Evolutionary conservation across 2,797 vertebrate species (phyloP).

Genomic region (Chelidonichthys spinosus): DNA sequence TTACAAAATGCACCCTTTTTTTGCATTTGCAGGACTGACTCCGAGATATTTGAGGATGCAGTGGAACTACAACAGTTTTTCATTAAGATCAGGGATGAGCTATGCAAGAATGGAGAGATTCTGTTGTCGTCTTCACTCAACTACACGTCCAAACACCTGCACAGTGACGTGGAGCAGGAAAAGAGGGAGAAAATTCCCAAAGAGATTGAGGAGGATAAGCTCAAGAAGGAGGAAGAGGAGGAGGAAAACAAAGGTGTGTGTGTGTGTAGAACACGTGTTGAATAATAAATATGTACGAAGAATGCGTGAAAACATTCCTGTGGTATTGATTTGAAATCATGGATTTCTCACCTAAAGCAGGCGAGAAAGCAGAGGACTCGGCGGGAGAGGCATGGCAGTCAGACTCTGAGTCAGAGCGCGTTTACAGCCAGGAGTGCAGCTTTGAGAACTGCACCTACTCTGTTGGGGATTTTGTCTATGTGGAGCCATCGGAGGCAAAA

Average conservation of each 20-base stretch:
- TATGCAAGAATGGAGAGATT: slow-evolving; percentile 99
- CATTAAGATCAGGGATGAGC: slow-evolving; percentile 97
- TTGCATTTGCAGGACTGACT: slow-evolving; percentile 89
- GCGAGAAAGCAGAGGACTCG: slow-evolving; percentile 87
- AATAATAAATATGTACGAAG: not conserved
- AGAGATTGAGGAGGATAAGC: slow-evolving; percentile 96
- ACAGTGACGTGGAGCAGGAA: slow-evolving; percentile 95
- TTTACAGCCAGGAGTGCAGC: slow-evolving; percentile 93
- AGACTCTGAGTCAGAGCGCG: slow-evolving; percentile 83
- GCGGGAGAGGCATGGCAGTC: slow-evolving; percentile 86
- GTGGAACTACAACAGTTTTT: slow-evolving; percentile 99
- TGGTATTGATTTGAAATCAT: slow-evolving; percentile 10
- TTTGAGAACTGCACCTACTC: slow-evolving; percentile 95
- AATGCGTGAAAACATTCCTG: not conserved
- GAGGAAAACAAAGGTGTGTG: slow-evolving; percentile 89
- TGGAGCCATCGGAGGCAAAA: slow-evolving; percentile 92
- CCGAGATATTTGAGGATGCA: slow-evolving; percentile 97
- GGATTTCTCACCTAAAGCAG: slow-evolving; percentile 74
- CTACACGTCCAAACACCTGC: slow-evolving; percentile 94
- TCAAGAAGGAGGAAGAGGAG: slow-evolving; percentile 91
- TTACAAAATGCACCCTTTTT: not conserved
- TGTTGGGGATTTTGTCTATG: slow-evolving; percentile 96
- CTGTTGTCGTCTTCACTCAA: slow-evolving; percentile 93
- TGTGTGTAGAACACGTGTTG: not conserved
- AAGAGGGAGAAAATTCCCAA: slow-evolving; percentile 97